Evolutionary conservation across 2,113 vertebrate genomes (phyloP).

Genomic region (Marmota monax): DNA sequence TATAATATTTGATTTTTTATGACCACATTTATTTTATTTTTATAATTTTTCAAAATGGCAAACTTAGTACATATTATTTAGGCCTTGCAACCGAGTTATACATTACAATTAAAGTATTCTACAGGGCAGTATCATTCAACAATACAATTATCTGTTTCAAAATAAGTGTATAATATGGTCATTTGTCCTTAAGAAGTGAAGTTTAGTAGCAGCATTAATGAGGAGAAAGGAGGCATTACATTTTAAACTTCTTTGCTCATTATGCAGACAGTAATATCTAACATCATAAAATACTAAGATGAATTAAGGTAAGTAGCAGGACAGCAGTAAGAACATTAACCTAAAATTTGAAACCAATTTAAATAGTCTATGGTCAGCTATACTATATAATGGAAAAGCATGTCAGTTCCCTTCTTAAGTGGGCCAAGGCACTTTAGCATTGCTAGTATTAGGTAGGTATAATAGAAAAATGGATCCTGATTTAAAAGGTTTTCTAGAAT

Average conservation of each 20-base stretch:
- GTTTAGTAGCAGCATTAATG: slow-evolving; percentile 58
- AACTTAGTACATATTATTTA: slow-evolving; percentile 44
- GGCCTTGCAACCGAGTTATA: slow-evolving; percentile 41
- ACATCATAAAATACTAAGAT: slow-evolving; percentile 72
- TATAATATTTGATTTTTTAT: slow-evolving; percentile 59
- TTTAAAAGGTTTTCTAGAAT: slow-evolving; percentile 68
- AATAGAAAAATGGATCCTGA: slow-evolving; percentile 75
- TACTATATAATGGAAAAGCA: slow-evolving; percentile 66
- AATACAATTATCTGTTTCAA: slow-evolving; percentile 63
- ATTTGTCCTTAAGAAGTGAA: slow-evolving; percentile 66
- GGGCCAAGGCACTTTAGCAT: slow-evolving; percentile 28
- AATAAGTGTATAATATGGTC: slow-evolving; percentile 45
- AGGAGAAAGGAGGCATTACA: slow-evolving; percentile 51
- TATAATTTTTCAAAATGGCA: slow-evolving; percentile 59
- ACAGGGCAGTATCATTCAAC: background rate
- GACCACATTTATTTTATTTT: slow-evolving; percentile 63
- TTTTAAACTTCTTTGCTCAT: slow-evolving; percentile 70
- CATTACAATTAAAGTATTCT: slow-evolving; percentile 20
- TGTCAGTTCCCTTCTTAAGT: slow-evolving; percentile 60
- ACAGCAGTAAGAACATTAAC: slow-evolving; percentile 72
- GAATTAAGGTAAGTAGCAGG: slow-evolving; percentile 70
- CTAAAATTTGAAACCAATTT: slow-evolving; percentile 77
- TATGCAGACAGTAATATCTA: slow-evolving; percentile 70
- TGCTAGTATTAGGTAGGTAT: slow-evolving; percentile 35
- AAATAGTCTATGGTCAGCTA: slow-evolving; percentile 73